Evolutionary conservation across 92 coral and sea anemone species (phyloP).

Genomic region (Meandrina meandrites): DNA sequence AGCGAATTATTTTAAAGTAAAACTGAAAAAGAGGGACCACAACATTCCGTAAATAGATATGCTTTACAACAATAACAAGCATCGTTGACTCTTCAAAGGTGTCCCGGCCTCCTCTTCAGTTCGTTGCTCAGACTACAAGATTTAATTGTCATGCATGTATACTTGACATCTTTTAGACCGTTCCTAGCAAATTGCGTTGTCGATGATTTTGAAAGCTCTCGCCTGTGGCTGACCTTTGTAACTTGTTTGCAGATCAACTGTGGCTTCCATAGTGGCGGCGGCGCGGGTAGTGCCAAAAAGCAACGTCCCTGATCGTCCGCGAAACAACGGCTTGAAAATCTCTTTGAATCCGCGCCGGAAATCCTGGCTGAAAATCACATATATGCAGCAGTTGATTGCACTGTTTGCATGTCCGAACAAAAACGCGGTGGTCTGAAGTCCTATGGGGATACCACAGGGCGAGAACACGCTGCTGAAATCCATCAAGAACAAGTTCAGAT

Average conservation of each 20-base stretch:
- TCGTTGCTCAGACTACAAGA: too few species aligned
- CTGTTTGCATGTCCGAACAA: slow-evolving; percentile 64
- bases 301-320: slow-evolving; percentile 10
- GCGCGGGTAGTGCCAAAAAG: not conserved
- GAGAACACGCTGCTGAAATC: slow-evolving; percentile 30
- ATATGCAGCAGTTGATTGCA: slow-evolving; percentile 64
- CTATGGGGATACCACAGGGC: slow-evolving; percentile 42
- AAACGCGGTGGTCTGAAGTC: slow-evolving; percentile 30
- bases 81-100: too few species aligned
- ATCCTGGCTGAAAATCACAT: slow-evolving; percentile 71
- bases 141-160: too few species aligned
- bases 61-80: too few species aligned
- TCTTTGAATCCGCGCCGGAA: slow-evolving; percentile 62
- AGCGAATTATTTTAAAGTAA: too few species aligned
- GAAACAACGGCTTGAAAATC: slow-evolving; percentile 44
- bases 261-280: slow-evolving; percentile 8
- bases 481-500: slow-evolving; percentile 37
- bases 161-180: not conserved
- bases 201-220: slow-evolving; percentile 22
- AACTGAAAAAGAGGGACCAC: too few species aligned
- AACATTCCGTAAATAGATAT: too few species aligned
- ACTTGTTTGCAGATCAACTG: slow-evolving; percentile 1
- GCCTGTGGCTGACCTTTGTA: not conserved
- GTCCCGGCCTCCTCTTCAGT: too few species aligned
- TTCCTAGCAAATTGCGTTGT: not conserved